Evolutionary conservation across 1,140 invertebrate genomes (phyloP).

Genomic region (Pollicipes pollicipes): DNA sequence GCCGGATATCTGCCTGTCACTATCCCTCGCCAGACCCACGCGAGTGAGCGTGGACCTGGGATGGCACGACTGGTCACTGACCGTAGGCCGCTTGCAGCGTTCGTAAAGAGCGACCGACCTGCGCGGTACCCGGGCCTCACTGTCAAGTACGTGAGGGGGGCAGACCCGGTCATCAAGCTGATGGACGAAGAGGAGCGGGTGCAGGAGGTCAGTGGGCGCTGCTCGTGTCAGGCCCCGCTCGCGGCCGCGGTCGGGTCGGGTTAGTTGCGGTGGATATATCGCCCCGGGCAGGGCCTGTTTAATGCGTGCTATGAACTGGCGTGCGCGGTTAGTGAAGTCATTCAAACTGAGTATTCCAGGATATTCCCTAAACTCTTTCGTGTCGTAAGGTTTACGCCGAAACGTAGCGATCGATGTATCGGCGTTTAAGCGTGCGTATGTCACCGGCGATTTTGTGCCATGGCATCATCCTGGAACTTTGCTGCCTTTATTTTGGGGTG

Average conservation of each 20-base stretch:
- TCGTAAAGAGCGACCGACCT: conserved; percentile 72
- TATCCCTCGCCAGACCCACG: not conserved
- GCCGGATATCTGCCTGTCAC: not conserved
- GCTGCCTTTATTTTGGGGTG: not conserved
- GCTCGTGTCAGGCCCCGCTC: not conserved
- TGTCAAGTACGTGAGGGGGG: conserved; percentile 72
- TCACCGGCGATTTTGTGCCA: too few relatives aligned
- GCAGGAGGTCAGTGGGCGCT: conserved; percentile 39
- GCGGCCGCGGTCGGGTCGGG: too few relatives aligned
- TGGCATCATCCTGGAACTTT: not conserved
- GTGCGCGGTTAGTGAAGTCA: too few relatives aligned
- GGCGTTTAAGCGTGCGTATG: too few relatives aligned
- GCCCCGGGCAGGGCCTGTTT: too few relatives aligned
- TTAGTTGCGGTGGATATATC: too few relatives aligned
- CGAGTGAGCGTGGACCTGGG: not conserved
- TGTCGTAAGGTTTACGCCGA: too few relatives aligned
- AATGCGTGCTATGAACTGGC: too few relatives aligned
- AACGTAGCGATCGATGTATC: too few relatives aligned
- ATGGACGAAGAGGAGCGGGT: conserved; percentile 62
- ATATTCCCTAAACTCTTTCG: too few relatives aligned
- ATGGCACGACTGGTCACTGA: not conserved
- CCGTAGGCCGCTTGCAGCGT: conserved; percentile 37
- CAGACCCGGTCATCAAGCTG: conserved; percentile 82
- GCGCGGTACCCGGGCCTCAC: conserved; percentile 70
- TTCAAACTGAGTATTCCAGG: too few relatives aligned